Percentiles rank a stretch among this genome's conserved stretches.
Conservation (phyloP, 2,888 invertebrate species). For the Cepaea hortensis region DNA sequence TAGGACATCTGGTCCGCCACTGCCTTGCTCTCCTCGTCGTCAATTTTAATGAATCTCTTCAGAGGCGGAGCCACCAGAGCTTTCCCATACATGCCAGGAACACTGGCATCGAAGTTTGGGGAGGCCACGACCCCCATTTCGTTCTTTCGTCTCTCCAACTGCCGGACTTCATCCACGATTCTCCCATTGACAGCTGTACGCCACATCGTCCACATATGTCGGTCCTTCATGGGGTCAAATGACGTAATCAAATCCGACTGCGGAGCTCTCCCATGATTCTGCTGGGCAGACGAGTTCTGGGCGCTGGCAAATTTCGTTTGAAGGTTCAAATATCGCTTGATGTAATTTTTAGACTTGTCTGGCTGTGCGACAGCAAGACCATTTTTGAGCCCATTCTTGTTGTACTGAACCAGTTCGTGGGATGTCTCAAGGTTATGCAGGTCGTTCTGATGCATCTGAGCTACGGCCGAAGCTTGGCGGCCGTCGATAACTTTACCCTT, state of each 20-base stretch:
- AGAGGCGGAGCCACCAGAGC: conserved; percentile 50
- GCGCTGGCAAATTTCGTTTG: background rate
- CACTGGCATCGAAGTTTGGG: background rate
- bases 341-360: conserved; percentile 5
- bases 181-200: conserved; percentile 55
- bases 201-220: conserved; percentile 59
- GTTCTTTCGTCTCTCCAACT: conserved; percentile 4
- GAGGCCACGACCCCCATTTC: background rate
- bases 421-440: conserved; percentile 13
- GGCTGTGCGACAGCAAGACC: no score
- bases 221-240: conserved; percentile 55
- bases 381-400: background rate
- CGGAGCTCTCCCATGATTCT: background rate
- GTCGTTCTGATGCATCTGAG: conserved; percentile 40
- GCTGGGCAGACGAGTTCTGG: background rate
- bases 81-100: conserved; percentile 45
- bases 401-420: background rate
- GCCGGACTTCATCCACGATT: conserved; percentile 53
- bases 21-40: conserved; percentile 28
- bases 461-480: conserved; percentile 29
- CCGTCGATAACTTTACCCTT: conserved; percentile 25
- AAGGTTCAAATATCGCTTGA: conserved; percentile 6
- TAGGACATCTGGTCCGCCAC: conserved; percentile 43
- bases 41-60: conserved; percentile 49
- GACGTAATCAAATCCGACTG: conserved; percentile 36